Percentiles rank a stretch among this genome's conserved stretches.
These are phyloP conservation scores for Hirudinaria manillensis DNA, from an alignment of 2,888 invertebrate species.

Conservation along the genomic window DNA sequence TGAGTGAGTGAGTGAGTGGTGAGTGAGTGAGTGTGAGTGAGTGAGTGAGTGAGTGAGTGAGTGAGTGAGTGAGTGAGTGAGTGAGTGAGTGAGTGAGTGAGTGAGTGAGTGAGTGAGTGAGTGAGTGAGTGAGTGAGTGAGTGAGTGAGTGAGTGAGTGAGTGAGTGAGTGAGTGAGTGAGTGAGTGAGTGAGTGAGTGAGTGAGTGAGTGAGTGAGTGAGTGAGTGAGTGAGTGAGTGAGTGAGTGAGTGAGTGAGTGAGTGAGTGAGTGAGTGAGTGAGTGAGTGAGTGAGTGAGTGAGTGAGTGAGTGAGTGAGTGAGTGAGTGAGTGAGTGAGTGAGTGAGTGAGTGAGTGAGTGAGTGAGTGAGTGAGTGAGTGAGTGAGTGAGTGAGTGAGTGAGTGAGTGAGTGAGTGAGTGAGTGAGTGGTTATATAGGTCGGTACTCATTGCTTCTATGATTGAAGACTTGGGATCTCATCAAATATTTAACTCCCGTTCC, in stretches of 20 bases:
- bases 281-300: neutral
- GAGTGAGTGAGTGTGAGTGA: neutral
- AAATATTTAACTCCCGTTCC: too few species aligned
- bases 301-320: neutral
- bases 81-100: neutral
- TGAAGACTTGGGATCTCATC: too few species aligned
- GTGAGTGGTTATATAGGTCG: too few species aligned
- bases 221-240: neutral
- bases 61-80: neutral
- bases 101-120: neutral
- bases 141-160: too few species aligned
- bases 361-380: neutral
- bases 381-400: neutral
- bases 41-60: neutral
- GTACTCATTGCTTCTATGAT: too few species aligned
- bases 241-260: neutral
- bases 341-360: neutral
- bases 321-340: neutral
- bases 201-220: neutral
- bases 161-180: too few species aligned
- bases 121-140: neutral
- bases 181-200: too few species aligned
- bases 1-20: too few species aligned
- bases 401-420: neutral
- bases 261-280: constrained; percentile 18